A percentile compares a stretch with the other conserved stretches of the same genome.
Evolutionary conservation across 2,888 invertebrate species (phyloP).

Genomic region (Sarcophaga carnaria): DNA sequence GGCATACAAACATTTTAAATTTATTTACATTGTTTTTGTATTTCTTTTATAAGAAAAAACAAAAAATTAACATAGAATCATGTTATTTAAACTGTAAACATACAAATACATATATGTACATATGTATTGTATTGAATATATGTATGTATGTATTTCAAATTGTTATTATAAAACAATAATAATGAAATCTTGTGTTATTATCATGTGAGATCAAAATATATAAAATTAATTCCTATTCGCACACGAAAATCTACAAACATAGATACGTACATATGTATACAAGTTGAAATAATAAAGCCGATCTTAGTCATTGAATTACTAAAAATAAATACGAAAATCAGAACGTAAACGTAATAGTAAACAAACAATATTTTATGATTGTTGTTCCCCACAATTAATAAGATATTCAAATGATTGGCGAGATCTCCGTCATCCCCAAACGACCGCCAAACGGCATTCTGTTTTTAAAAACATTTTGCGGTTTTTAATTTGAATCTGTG

Average conservation of each 20-base stretch:
- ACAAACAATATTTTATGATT: neutral
- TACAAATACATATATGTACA: neutral
- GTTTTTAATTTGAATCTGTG: neutral
- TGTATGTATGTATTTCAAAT: too few relatives aligned
- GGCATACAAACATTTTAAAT: neutral
- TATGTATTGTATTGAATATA: too few relatives aligned
- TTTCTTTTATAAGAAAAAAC: neutral
- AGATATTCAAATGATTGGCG: conserved; percentile 3
- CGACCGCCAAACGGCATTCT: too few relatives aligned
- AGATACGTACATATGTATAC: neutral
- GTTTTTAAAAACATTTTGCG: neutral
- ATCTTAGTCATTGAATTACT: conserved; percentile 14
- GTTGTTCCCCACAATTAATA: neutral
- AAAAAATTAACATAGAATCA: neutral
- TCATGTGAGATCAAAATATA: conserved; percentile 11
- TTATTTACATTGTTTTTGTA: too few relatives aligned
- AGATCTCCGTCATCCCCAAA: too few relatives aligned
- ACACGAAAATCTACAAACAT: neutral
- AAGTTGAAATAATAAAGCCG: neutral
- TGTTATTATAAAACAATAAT: too few relatives aligned
- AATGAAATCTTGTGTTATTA: neutral
- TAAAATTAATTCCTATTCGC: neutral
- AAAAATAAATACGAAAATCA: neutral
- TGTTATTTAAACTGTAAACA: conserved; percentile 23
- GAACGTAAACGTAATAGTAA: neutral